Conservation (phyloP, 1,140 invertebrate species). For the Conopomorpha cramerella region DNA sequence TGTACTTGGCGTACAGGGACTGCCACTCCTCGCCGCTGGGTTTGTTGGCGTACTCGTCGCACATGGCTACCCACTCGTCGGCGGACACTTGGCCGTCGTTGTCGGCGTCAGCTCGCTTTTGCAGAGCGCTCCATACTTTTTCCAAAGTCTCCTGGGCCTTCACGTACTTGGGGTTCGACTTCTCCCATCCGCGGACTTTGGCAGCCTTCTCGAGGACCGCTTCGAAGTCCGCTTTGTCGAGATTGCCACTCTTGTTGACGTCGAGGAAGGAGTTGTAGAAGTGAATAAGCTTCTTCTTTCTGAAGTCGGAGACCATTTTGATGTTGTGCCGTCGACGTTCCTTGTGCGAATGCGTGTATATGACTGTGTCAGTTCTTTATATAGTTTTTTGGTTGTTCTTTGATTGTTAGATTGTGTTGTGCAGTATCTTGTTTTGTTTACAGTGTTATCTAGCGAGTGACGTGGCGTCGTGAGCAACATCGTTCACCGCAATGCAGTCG, state of each 20-base stretch:
- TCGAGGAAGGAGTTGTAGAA: slow-evolving; percentile 85
- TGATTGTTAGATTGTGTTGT: too few relatives aligned
- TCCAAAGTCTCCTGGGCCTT: slow-evolving; percentile 69
- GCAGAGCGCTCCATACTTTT: slow-evolving; percentile 77
- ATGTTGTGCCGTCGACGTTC: too few relatives aligned
- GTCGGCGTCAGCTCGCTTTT: slow-evolving; percentile 70
- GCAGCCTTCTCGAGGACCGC: slow-evolving; percentile 75
- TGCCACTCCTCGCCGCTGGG: slow-evolving; percentile 77
- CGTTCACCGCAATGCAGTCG: too few relatives aligned
- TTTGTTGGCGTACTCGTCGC: slow-evolving; percentile 74
- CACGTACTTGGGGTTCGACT: slow-evolving; percentile 67
- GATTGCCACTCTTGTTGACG: slow-evolving; percentile 76
- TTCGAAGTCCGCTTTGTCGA: slow-evolving; percentile 80
- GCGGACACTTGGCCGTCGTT: slow-evolving; percentile 76
- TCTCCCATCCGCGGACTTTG: slow-evolving; percentile 69
- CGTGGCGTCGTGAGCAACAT: too few relatives aligned
- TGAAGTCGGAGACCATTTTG: slow-evolving; percentile 80
- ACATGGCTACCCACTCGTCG: slow-evolving; percentile 82
- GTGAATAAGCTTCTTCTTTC: slow-evolving; percentile 81
- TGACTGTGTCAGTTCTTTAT: too few relatives aligned
- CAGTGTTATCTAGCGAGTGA: too few relatives aligned
- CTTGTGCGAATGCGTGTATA: slow-evolving; percentile 23
- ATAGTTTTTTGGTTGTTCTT: too few relatives aligned
- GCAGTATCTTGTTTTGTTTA: too few relatives aligned
- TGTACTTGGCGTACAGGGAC: slow-evolving; percentile 75